These are phyloP conservation scores for Apoderus coryli DNA, from an alignment of 2,888 invertebrate species.

Conservation along the genomic window DNA sequence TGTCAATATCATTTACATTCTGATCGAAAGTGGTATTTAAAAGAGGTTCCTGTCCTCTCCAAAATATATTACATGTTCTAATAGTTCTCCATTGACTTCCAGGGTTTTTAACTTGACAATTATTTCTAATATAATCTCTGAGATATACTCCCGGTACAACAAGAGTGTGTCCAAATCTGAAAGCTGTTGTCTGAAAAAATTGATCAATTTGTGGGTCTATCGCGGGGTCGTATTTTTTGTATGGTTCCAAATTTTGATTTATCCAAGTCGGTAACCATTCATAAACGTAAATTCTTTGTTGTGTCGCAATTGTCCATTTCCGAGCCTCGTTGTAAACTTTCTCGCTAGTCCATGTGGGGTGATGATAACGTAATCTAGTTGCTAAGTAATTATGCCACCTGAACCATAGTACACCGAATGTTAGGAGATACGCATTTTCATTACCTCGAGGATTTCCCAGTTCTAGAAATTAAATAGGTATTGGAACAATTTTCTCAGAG, in stretches of 20 bases:
- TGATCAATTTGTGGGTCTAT: slow-evolving; percentile 44
- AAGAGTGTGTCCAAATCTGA: slow-evolving; percentile 44
- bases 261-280: slow-evolving; percentile 37
- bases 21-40: slow-evolving; percentile 20
- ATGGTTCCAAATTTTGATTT: slow-evolving; percentile 19
- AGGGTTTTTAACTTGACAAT: slow-evolving; percentile 22
- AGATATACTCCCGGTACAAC: slow-evolving; percentile 41
- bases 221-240: slow-evolving; percentile 35
- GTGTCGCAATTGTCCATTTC: slow-evolving; percentile 41
- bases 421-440: slow-evolving; percentile 38
- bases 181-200: slow-evolving; percentile 47
- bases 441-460: slow-evolving; percentile 39
- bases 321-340: slow-evolving; percentile 39
- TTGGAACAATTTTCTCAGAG: no score
- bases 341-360: slow-evolving; percentile 32
- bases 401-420: slow-evolving; percentile 39
- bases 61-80: slow-evolving; percentile 39
- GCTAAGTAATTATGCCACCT: slow-evolving; percentile 41
- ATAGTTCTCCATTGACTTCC: slow-evolving; percentile 21
- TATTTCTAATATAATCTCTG: slow-evolving; percentile 30
- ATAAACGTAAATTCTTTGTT: slow-evolving; percentile 36
- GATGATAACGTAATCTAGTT: slow-evolving; percentile 24
- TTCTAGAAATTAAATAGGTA: slow-evolving; percentile 25
- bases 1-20: slow-evolving; percentile 36
- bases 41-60: slow-evolving; percentile 35